phyloP scores from a whole-genome alignment of 2,888 invertebrate genomes.

The Punctoribates punctum region DNA sequence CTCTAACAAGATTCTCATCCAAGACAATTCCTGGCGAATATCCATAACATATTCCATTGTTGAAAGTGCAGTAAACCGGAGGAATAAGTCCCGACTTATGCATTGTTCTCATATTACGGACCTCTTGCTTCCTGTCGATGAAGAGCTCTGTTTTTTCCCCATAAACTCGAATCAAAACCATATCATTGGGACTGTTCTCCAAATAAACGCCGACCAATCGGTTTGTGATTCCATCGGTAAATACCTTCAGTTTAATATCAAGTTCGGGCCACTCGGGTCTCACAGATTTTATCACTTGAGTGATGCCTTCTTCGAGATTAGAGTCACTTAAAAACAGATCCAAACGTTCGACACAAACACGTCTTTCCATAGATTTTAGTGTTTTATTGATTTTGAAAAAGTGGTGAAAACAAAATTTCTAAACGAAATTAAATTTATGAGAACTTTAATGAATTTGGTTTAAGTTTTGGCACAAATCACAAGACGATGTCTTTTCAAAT shows the following conservation, averaged over 20 bases:
- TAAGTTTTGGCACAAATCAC: too few relatives aligned
- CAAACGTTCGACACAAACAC: background rate
- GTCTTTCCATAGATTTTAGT: slow-evolving; percentile 2
- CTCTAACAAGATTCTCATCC: slow-evolving; percentile 62
- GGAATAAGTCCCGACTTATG: slow-evolving; percentile 75
- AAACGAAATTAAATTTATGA: too few relatives aligned
- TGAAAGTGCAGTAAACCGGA: slow-evolving; percentile 80
- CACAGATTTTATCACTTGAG: slow-evolving; percentile 43
- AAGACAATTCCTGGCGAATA: slow-evolving; percentile 71
- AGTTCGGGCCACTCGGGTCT: slow-evolving; percentile 41
- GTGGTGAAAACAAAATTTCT: background rate
- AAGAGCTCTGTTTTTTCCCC: slow-evolving; percentile 88
- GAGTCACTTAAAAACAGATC: slow-evolving; percentile 18
- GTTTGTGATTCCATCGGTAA: slow-evolving; percentile 92
- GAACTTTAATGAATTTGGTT: too few relatives aligned
- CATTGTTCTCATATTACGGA: slow-evolving; percentile 57
- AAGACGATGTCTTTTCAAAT: too few relatives aligned
- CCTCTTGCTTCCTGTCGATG: slow-evolving; percentile 80
- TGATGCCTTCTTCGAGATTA: slow-evolving; percentile 44
- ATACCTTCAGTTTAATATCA: slow-evolving; percentile 61
- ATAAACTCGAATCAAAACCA: slow-evolving; percentile 81
- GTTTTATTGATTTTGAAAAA: background rate
- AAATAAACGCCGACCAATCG: slow-evolving; percentile 75
- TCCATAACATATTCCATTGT: slow-evolving; percentile 89
- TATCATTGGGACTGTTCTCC: slow-evolving; percentile 58